Conservation (phyloP, 2,113 vertebrate genomes). For the Xyrauchen texanus region DNA sequence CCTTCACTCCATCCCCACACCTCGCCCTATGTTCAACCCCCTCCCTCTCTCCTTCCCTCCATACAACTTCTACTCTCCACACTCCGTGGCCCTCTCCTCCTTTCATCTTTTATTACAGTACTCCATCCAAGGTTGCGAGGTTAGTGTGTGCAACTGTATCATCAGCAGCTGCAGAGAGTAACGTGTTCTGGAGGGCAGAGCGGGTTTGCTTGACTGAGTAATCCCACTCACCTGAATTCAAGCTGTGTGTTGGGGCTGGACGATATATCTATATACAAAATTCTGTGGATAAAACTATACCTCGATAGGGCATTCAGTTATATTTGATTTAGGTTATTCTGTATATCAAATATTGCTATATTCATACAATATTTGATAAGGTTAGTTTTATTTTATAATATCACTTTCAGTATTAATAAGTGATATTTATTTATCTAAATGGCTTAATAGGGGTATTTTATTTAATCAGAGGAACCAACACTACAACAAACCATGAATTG, state of each 20-base stretch:
- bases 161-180: neutral
- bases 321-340: too few relatives aligned
- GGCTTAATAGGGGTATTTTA: too few relatives aligned
- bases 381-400: too few relatives aligned
- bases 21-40: constrained; percentile 55
- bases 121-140: constrained; percentile 38
- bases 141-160: neutral
- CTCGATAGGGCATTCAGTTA: too few relatives aligned
- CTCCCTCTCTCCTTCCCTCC: constrained; percentile 55
- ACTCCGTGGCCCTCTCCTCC: constrained; percentile 20
- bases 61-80: constrained; percentile 62
- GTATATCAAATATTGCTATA: too few relatives aligned
- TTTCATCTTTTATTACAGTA: constrained; percentile 34
- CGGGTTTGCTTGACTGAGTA: constrained; percentile 22
- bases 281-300: too few relatives aligned
- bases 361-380: too few relatives aligned
- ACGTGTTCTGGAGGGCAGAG: neutral
- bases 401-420: too few relatives aligned
- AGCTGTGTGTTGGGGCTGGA: neutral
- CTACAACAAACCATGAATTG: too few relatives aligned
- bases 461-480: too few relatives aligned
- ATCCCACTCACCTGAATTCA: constrained; percentile 6
- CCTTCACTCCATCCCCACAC: constrained; percentile 21
- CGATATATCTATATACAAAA: too few relatives aligned
- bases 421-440: too few relatives aligned